Conservation (phyloP, 2,113 vertebrate genomes). For the Menura novaehollandiae region DNA sequence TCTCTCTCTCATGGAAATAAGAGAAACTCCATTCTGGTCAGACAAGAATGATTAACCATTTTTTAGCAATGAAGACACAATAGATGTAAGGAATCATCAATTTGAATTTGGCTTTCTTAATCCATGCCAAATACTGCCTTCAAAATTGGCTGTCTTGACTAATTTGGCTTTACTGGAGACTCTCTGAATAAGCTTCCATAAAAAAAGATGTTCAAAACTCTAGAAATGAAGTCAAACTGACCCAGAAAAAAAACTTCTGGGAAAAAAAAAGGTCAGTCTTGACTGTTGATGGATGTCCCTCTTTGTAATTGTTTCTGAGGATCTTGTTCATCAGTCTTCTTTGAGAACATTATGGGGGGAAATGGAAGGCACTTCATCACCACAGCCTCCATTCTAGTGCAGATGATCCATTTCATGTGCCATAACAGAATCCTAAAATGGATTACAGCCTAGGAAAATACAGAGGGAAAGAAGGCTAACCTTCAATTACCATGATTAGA, state of each 20-base stretch:
- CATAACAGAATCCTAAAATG: background rate
- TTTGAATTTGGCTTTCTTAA: background rate
- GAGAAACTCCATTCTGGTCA: background rate
- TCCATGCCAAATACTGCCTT: background rate
- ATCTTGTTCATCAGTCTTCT: background rate
- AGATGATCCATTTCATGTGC: slow-evolving; percentile 4
- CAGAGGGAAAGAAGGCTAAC: background rate
- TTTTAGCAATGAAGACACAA: background rate
- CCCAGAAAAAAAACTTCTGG: background rate
- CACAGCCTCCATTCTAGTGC: background rate
- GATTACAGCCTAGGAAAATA: background rate
- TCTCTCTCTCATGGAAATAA: background rate
- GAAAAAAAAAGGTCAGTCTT: background rate
- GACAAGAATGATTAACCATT: background rate
- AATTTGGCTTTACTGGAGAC: background rate
- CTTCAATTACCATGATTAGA: background rate
- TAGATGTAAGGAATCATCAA: background rate
- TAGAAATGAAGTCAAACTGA: background rate
- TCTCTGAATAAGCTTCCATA: background rate
- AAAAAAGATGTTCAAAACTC: background rate
- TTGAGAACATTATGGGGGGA: background rate
- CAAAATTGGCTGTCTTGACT: background rate
- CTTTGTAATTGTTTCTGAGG: slow-evolving; percentile 26
- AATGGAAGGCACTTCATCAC: slow-evolving; percentile 9
- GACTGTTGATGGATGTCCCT: slow-evolving; percentile 19